Evolutionary conservation across 2,797 vertebrate genomes (phyloP), one percentile per base, ranked within the genome.

Genomic region (Enteromius argenteus): DNA sequence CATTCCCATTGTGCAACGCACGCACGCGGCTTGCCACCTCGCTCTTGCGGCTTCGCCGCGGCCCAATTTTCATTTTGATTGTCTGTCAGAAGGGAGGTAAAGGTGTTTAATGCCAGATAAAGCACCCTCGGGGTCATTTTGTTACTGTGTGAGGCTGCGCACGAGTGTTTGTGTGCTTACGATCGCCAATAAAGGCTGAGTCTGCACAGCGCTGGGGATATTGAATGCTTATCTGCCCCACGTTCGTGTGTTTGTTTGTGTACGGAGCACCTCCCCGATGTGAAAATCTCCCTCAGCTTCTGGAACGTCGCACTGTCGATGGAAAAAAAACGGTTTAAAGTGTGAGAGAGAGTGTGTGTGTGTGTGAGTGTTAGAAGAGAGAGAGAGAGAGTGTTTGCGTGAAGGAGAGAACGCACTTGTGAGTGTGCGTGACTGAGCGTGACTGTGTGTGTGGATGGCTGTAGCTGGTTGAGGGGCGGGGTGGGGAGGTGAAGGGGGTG

Each of bases 241-340:
- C 35, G 51, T 80, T 37, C 46, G n/a, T 72, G 58, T 58, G 81
- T 81, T 53, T 85, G 76, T 71, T 79, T 85, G 81, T 77, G 56
- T 60, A 53, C 71, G 82, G 81, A 93, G 89, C 89, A 89, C 89
- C 87, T 86, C 87, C 89, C 91, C 89, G 88, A 92, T 93, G 94
- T 95, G 94, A 96, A 95, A 95, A 95, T 93, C 94, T 91, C 93
- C 92, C 92, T 92, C 94, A 93, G 93, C 87, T 87, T 91, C 93
- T 91, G 93, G 92, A 94, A 91, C 91, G 77, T 91, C 79, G 80
- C 92, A 93, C 94, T 95, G 93, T 92, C 87, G 89, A 93, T 95
- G 93, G 91, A n/a, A 91, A 94, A 94, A 83, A 94, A 94, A 93
- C 89, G 90, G 90, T 94, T 95, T 93, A 93, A 84, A 84, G 62